Conservation (phyloP, 2,113 vertebrate species). For the Oriolus oriolus region DNA sequence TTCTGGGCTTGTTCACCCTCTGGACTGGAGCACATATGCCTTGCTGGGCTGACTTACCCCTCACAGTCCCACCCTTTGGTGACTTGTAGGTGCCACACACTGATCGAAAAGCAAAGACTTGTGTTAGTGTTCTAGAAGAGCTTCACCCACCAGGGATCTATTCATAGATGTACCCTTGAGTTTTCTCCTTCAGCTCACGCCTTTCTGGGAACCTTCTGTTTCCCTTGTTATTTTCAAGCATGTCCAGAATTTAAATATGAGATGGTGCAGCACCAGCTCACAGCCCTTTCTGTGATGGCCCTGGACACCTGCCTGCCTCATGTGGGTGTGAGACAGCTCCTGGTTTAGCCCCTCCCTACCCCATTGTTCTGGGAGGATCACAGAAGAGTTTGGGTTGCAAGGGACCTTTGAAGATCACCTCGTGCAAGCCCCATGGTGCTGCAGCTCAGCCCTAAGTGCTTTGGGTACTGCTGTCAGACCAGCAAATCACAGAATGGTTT, state of each 20-base stretch:
- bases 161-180: background rate
- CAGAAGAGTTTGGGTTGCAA: background rate
- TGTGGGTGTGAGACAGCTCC: background rate
- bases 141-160: background rate
- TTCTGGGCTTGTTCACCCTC: background rate
- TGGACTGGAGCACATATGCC: fast-evolving
- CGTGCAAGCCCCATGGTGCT: background rate
- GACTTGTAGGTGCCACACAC: background rate
- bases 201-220: background rate
- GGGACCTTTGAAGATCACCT: background rate
- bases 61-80: background rate
- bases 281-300: background rate
- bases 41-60: background rate
- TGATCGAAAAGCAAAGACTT: background rate
- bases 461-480: background rate
- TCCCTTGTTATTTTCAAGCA: background rate
- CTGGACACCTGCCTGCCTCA: background rate
- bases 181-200: background rate
- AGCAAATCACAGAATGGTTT: background rate
- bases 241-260: background rate
- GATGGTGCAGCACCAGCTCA: background rate
- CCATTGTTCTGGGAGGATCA: background rate
- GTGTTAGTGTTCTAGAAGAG: background rate
- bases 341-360: background rate
- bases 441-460: background rate